Conservation (phyloP, 2,113 vertebrate genomes). For the Arizona elegans region DNA sequence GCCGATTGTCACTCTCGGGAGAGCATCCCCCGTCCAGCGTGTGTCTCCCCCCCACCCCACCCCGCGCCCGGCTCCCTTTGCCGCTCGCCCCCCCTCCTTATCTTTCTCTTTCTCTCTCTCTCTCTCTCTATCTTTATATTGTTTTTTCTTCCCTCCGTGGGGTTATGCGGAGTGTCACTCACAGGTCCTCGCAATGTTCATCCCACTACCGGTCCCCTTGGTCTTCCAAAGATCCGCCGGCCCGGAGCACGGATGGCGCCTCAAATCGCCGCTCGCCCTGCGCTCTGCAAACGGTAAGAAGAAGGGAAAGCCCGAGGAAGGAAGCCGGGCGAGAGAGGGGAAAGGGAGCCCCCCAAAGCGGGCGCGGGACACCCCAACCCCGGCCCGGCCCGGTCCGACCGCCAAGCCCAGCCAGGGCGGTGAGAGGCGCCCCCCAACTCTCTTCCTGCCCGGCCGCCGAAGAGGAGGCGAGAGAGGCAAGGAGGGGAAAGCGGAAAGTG, state of each 20-base stretch:
- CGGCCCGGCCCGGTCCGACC: background rate
- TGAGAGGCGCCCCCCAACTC: background rate
- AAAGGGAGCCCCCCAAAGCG: background rate
- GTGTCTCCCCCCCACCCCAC: background rate
- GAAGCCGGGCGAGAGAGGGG: background rate
- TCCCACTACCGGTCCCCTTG: conserved; percentile 21
- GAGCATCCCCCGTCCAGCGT: background rate
- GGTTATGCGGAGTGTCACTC: conserved; percentile 22
- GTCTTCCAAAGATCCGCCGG: conserved; percentile 28
- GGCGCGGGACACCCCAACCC: background rate
- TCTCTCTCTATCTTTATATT: conserved; percentile 2
- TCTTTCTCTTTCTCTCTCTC: conserved; percentile 17
- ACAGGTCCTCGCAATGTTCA: conserved; percentile 23
- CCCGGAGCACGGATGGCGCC: conserved; percentile 21
- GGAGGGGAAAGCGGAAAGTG: background rate
- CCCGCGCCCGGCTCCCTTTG: background rate
- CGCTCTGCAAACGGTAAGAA: conserved; percentile 26
- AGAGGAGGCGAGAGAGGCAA: background rate
- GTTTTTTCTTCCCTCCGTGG: conserved; percentile 18
- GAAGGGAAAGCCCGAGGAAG: background rate
- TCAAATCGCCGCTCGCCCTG: conserved; percentile 20
- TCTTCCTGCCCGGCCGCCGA: background rate
- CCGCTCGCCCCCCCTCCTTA: background rate
- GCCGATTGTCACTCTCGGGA: background rate
- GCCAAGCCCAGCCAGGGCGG: background rate